phyloP scores from a whole-genome alignment of 2,113 vertebrate genomes.

The Malurus elegans region DNA sequence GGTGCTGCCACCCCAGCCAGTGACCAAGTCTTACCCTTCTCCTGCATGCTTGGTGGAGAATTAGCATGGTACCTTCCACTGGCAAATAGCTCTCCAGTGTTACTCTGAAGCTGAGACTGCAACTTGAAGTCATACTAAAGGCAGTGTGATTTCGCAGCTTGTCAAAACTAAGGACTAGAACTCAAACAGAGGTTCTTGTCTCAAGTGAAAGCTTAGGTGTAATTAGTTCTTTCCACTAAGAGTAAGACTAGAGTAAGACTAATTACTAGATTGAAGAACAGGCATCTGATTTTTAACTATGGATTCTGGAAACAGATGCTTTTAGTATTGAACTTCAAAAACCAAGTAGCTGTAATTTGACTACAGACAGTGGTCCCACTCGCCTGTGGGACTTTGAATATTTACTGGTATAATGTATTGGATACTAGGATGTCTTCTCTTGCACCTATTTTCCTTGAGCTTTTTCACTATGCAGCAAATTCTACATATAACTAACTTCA shows the following conservation, averaged over 20 bases:
- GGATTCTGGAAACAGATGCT: background rate
- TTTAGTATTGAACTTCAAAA: background rate
- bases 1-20: background rate
- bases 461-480: background rate
- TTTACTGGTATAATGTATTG: background rate
- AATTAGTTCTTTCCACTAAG: background rate
- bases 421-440: background rate
- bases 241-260: too few relatives aligned
- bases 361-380: background rate
- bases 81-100: background rate
- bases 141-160: background rate
- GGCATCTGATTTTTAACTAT: background rate
- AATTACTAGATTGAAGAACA: background rate
- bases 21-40: background rate
- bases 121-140: background rate
- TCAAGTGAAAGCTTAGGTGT: background rate
- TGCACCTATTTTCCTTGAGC: background rate
- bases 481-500: constrained; percentile 54
- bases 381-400: background rate
- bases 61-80: background rate
- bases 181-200: background rate
- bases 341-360: background rate
- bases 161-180: background rate
- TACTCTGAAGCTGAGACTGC: background rate
- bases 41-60: background rate